Base-by-base conservation (phyloP, 1,140 invertebrate species). In the Marisa cornuarietis region DNA sequence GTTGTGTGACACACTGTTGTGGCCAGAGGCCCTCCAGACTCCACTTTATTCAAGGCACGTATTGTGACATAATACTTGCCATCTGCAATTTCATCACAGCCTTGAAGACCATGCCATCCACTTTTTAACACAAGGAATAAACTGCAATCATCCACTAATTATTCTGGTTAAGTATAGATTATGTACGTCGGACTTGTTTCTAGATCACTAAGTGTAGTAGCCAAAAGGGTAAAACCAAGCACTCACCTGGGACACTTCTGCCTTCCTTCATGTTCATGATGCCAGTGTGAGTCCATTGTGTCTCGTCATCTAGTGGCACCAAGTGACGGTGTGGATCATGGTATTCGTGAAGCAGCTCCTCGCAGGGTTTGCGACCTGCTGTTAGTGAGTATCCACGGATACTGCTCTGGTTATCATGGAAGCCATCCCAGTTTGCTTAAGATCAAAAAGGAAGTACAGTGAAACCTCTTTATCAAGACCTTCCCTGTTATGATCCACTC, bases 351-450 rank as follows among this genome's bases (percentile, higher is more conserved):
- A 85, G 74, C 66, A 51, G 52, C 65, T 87, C 83, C 54, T 83
- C 82, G 80, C 85, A 87, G 0, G 78, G 52, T 2, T 76, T n/a
- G 10, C 49, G 72, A 49, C 86, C 86, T 24, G 83, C 83, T 18
- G 82, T 76, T 66, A 82, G 76, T 20, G 85, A 71, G 78, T 87
- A 88, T n/a, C 83, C 85, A 14, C 81, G 76, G n/a, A 88, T 83
- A 62, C 84, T 83, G 66, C 82, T 85, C 74, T 87, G 85, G 18
- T 83, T 74, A 79, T 87, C 86, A 76, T 79, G 72, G 62, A 86
- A 78, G 42, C 86, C 86, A 81, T 87, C 83, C 86, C 86, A 87
- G 66, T 87, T 86, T 10, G 80, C 86, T 86, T 42, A 78, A 49
- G 26, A 42, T 42, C 31, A 42, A 6, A 42, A 42, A 42, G 31